Evolutionary conservation across 2,888 invertebrate genomes (phyloP).

Genomic region (Heteromyza rotundicornis): DNA sequence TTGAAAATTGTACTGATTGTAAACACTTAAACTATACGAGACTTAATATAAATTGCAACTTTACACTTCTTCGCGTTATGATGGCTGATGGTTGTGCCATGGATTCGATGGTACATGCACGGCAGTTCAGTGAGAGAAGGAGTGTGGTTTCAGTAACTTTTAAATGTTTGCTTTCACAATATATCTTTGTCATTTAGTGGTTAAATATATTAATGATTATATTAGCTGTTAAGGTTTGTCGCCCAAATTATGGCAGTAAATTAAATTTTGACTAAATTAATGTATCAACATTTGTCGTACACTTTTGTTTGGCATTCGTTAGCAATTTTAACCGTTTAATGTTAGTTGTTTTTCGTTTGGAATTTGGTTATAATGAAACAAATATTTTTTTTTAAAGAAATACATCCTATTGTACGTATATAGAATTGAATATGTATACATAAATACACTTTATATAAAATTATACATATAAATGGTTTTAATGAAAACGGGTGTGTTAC

Average conservation of each 20-base stretch:
- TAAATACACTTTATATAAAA: constrained; percentile 25
- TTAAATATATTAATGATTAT: not conserved
- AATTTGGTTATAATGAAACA: constrained; percentile 1
- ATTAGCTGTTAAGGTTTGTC: not conserved
- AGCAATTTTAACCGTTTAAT: no score
- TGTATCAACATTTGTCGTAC: not conserved
- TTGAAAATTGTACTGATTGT: not conserved
- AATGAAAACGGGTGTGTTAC: not conserved
- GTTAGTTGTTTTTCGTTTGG: not conserved
- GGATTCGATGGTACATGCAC: not conserved
- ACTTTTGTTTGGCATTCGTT: no score
- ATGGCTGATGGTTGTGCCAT: not conserved
- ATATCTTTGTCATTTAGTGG: constrained; percentile 8
- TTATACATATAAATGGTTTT: not conserved
- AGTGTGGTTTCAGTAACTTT: constrained; percentile 12
- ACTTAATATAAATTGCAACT: constrained; percentile 3
- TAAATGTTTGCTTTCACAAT: constrained; percentile 7
- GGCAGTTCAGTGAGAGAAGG: not conserved
- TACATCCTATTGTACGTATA: constrained; percentile 14
- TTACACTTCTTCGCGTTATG: not conserved
- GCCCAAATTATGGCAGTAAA: not conserved
- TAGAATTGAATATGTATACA: constrained; percentile 17
- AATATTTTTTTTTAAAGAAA: not conserved
- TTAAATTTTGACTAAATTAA: not conserved
- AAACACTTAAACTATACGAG: constrained; percentile 6